Conservation (phyloP, 64 coral and sea anemone species). For the Pocillopora damicornis region DNA sequence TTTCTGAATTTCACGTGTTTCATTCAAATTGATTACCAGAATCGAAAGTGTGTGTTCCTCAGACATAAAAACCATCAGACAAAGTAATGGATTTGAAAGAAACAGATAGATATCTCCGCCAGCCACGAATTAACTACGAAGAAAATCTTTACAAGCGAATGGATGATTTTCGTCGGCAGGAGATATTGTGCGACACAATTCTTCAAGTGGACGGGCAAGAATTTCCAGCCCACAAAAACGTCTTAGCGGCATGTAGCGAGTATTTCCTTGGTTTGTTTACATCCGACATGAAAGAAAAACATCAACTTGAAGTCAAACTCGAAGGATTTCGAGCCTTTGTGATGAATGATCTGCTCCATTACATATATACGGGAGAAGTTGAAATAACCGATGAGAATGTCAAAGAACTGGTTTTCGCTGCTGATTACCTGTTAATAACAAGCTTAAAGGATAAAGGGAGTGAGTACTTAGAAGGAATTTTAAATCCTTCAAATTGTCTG, state of each 20-base stretch:
- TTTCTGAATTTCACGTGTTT: background rate
- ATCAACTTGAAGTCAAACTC: constrained; percentile 58
- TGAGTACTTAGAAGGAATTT: constrained; percentile 50
- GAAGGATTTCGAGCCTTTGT: constrained; percentile 65
- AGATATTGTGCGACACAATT: constrained; percentile 63
- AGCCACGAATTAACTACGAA: constrained; percentile 24
- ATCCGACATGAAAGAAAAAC: constrained; percentile 80
- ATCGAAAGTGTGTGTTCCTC: background rate
- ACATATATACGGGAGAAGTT: constrained; percentile 89
- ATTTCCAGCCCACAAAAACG: constrained; percentile 75
- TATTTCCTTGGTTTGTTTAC: constrained; percentile 96
- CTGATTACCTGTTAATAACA: constrained; percentile 85
- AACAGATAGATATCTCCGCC: background rate
- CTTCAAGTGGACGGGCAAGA: constrained; percentile 66
- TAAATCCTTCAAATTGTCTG: constrained; percentile 83
- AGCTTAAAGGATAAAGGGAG: constrained; percentile 81
- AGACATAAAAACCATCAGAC: background rate
- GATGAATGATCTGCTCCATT: constrained; percentile 87
- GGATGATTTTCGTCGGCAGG: constrained; percentile 75
- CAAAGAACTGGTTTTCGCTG: constrained; percentile 82
- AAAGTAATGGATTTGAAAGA: constrained; percentile 10
- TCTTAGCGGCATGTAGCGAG: constrained; percentile 69
- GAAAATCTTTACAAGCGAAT: constrained; percentile 51
- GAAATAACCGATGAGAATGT: constrained; percentile 76
- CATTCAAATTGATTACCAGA: background rate